These are phyloP conservation scores for Bovichtus diacanthus DNA, from an alignment of 2,797 vertebrate species.

Conservation along the genomic window DNA sequence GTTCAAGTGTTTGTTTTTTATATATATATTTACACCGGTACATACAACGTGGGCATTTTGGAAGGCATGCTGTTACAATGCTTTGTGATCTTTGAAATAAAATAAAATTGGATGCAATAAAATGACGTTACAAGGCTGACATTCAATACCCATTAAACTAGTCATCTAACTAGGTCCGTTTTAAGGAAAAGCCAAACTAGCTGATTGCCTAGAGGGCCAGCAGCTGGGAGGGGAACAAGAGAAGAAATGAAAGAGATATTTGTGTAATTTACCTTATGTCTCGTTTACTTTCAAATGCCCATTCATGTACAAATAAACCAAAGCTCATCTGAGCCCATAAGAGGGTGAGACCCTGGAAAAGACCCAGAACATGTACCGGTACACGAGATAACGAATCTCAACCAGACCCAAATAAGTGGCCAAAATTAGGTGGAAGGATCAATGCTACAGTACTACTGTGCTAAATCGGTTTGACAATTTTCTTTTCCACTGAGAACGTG, in stretches of 20 bases:
- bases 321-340: neutral
- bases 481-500: neutral
- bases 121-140: slow-evolving; percentile 25
- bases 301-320: neutral
- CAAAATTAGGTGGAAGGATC: neutral
- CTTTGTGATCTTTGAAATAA: slow-evolving; percentile 23
- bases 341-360: neutral
- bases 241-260: neutral
- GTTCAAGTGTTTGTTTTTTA: slow-evolving; percentile 24
- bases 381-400: neutral
- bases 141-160: slow-evolving; percentile 20
- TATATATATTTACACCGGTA: neutral
- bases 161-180: slow-evolving; percentile 1
- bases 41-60: neutral
- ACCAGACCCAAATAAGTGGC: neutral
- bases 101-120: slow-evolving; percentile 25
- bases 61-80: slow-evolving; percentile 1
- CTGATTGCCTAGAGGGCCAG: neutral
- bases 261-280: neutral
- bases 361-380: neutral
- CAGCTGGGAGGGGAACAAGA: neutral
- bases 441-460: neutral
- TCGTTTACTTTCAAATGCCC: neutral
- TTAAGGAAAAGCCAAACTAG: slow-evolving; percentile 13
- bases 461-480: neutral